These are phyloP conservation scores for Microctenopoma stevenorrisi DNA, from an alignment of 2,797 vertebrate genomes.

Conservation along the genomic window DNA sequence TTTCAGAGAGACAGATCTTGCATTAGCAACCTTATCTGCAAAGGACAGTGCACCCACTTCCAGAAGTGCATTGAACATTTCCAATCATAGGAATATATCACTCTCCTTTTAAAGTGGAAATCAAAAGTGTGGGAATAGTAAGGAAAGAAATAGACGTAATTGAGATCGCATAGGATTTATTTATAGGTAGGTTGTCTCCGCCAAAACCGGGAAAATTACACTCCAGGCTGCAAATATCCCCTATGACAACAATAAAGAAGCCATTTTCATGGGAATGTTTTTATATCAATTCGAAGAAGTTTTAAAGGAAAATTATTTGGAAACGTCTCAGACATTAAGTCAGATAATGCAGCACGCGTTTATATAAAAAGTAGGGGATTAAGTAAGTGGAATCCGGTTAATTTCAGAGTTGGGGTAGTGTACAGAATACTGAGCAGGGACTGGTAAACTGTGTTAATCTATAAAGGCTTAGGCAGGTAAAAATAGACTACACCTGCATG, in stretches of 20 bases:
- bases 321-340: slow-evolving; percentile 72
- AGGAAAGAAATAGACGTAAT: slow-evolving; percentile 66
- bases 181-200: slow-evolving; percentile 75
- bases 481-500: slow-evolving; percentile 80
- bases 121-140: slow-evolving; percentile 78
- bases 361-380: slow-evolving; percentile 73
- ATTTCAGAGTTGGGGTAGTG: slow-evolving; percentile 75
- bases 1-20: slow-evolving; percentile 78
- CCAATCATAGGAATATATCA: slow-evolving; percentile 81
- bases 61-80: slow-evolving; percentile 82
- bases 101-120: slow-evolving; percentile 82
- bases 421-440: slow-evolving; percentile 57
- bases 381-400: slow-evolving; percentile 73
- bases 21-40: slow-evolving; percentile 84
- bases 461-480: slow-evolving; percentile 80
- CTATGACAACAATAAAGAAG: slow-evolving; percentile 74
- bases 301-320: slow-evolving; percentile 73
- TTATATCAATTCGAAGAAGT: slow-evolving; percentile 65
- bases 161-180: slow-evolving; percentile 77
- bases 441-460: slow-evolving; percentile 81
- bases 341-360: slow-evolving; percentile 73
- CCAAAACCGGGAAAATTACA: slow-evolving; percentile 74
- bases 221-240: slow-evolving; percentile 66
- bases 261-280: slow-evolving; percentile 69
- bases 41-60: slow-evolving; percentile 83